Conservation (phyloP, 2,888 invertebrate species). For the Pocota personata region DNA sequence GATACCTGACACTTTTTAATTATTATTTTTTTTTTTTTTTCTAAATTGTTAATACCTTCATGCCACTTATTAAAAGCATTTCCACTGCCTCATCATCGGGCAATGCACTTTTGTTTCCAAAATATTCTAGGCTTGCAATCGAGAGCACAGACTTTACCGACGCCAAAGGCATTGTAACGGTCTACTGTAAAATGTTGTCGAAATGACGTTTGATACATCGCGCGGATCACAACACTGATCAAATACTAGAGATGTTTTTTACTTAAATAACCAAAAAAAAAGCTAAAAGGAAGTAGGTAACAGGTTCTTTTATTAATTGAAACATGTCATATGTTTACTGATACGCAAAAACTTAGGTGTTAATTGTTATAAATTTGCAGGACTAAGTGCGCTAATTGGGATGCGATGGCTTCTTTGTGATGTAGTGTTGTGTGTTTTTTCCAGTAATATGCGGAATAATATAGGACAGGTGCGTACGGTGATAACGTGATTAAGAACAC, state of each 20-base stretch:
- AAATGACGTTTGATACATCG: conserved; percentile 32
- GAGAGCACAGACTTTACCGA: conserved; percentile 44
- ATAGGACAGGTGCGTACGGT: not conserved
- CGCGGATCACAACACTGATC: conserved; percentile 36
- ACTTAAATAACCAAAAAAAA: conserved; percentile 26
- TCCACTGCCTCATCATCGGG: conserved; percentile 14
- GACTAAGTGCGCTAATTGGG: conserved; percentile 52
- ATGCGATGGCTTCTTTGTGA: conserved; percentile 2
- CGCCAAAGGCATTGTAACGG: conserved; percentile 27
- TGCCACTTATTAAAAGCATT: not conserved
- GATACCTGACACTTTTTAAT: not conserved
- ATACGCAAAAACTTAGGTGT: conserved; percentile 36
- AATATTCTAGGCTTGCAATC: conserved; percentile 28
- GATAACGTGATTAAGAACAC: not conserved
- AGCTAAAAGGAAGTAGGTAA: conserved; percentile 7
- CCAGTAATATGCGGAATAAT: not conserved
- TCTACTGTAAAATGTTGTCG: not conserved
- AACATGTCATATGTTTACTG: conserved; percentile 28
- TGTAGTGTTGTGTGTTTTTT: not conserved
- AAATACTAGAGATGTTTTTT: not conserved
- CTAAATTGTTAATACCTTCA: conserved; percentile 14
- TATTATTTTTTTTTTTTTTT: not conserved
- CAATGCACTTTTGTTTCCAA: conserved; percentile 9
- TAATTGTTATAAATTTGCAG: conserved; percentile 41
- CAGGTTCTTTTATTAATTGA: conserved; percentile 39